Evolutionary conservation across 2,888 invertebrate genomes (phyloP).

Genomic region (Desoria tigrina): DNA sequence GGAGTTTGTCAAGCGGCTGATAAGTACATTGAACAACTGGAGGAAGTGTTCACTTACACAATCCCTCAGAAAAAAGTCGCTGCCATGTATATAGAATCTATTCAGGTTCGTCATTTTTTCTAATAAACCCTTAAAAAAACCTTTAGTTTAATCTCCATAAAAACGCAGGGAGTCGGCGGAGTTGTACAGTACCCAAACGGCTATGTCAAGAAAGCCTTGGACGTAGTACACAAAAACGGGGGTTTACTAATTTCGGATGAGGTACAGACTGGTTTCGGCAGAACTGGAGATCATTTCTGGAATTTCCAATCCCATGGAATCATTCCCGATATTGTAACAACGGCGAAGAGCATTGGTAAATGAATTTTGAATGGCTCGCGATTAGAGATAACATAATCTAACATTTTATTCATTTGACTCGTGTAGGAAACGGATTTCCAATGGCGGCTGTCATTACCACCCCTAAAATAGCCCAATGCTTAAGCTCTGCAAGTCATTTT

Average conservation of each 20-base stretch:
- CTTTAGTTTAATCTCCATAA: neutral
- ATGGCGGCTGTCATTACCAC: conserved; percentile 94
- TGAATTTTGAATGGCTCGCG: neutral
- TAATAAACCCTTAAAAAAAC: too few relatives aligned
- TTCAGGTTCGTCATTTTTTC: too few relatives aligned
- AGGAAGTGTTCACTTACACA: conserved; percentile 75
- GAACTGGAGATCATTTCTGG: conserved; percentile 93
- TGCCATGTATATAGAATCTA: conserved; percentile 90
- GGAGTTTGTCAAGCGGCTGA: conserved; percentile 71
- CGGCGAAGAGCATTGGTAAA: conserved; percentile 83
- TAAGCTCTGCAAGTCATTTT: conserved; percentile 78
- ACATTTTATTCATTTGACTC: neutral
- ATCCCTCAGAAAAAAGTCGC: conserved; percentile 78
- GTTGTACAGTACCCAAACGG: conserved; percentile 87
- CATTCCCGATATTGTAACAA: conserved; percentile 88
- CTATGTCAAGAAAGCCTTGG: conserved; percentile 78
- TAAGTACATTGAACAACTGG: conserved; percentile 79
- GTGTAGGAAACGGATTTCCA: conserved; percentile 84
- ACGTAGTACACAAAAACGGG: conserved; percentile 75
- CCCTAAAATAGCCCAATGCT: conserved; percentile 75
- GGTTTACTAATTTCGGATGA: conserved; percentile 92
- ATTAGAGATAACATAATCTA: conserved; percentile 1
- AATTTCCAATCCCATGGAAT: conserved; percentile 88
- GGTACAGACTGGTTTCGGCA: conserved; percentile 95
- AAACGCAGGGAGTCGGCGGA: conserved; percentile 79